Evolutionary conservation across 92 coral and sea anemone genomes (phyloP).

Genomic region (Porites cylindrica): DNA sequence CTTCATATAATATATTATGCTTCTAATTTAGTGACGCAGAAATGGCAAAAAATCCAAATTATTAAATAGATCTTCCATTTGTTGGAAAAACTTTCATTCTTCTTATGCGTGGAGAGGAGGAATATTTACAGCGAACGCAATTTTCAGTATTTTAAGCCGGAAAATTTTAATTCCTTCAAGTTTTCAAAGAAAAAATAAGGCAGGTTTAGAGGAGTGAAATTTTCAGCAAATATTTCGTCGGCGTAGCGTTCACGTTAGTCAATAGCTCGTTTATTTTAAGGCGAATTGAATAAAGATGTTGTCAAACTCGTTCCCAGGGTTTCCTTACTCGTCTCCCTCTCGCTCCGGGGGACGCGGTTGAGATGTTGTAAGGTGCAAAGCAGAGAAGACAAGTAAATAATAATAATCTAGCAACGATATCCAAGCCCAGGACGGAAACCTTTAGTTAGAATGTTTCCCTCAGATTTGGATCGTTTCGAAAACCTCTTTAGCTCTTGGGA

Average conservation of each 20-base stretch:
- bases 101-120: not conserved
- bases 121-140: not conserved
- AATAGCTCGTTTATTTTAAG: not conserved
- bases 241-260: not conserved
- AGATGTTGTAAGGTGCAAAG: not conserved
- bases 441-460: constrained; percentile 79
- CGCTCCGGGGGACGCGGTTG: not conserved
- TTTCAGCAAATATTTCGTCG: not conserved
- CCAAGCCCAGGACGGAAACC: constrained; percentile 93
- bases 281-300: not conserved
- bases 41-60: not conserved
- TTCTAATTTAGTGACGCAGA: not conserved
- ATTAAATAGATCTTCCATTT: not conserved
- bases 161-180: not conserved
- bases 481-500: constrained; percentile 88
- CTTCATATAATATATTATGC: not conserved
- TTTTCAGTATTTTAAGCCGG: not conserved
- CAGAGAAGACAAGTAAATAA: not conserved
- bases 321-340: too few relatives aligned
- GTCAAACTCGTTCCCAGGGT: not conserved
- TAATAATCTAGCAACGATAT: constrained; percentile 38
- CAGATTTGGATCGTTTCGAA: constrained; percentile 94
- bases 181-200: not conserved
- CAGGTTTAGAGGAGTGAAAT: not conserved
- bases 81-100: not conserved